Evolutionary conservation across 2,888 invertebrate genomes (phyloP).

Genomic region (Neuroscelio doddi): DNA sequence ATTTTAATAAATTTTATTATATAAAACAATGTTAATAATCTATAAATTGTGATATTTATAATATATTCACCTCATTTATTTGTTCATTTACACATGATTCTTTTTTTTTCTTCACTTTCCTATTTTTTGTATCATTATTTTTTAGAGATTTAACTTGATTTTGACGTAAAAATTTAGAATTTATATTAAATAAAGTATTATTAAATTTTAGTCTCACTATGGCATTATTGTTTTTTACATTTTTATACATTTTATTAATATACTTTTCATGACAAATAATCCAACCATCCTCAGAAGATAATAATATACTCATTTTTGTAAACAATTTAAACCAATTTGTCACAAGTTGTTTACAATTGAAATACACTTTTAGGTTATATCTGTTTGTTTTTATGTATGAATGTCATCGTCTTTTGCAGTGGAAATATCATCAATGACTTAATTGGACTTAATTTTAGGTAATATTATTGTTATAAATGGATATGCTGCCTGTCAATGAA

Average conservation of each 20-base stretch:
- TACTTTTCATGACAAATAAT: slow-evolving; percentile 73
- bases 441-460: no score
- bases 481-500: no score
- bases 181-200: slow-evolving; percentile 72
- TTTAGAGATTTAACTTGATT: slow-evolving; percentile 55
- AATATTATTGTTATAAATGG: no score
- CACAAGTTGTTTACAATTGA: no score
- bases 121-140: slow-evolving; percentile 54
- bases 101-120: slow-evolving; percentile 61
- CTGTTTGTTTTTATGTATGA: no score
- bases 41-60: slow-evolving; percentile 46
- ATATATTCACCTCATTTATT: neutral
- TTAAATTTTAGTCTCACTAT: slow-evolving; percentile 62
- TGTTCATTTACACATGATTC: neutral
- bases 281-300: slow-evolving; percentile 69
- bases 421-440: no score
- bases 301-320: slow-evolving; percentile 71
- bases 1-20: no score
- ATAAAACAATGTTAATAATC: no score
- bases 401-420: no score
- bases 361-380: no score
- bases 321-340: neutral
- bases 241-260: slow-evolving; percentile 71
- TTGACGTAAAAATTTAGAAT: slow-evolving; percentile 69
- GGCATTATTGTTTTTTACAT: slow-evolving; percentile 56